Evolutionary conservation across 2,797 vertebrate species (phyloP), one percentile per base, ranked within the genome.

Genomic region (Chrosomus eos): DNA sequence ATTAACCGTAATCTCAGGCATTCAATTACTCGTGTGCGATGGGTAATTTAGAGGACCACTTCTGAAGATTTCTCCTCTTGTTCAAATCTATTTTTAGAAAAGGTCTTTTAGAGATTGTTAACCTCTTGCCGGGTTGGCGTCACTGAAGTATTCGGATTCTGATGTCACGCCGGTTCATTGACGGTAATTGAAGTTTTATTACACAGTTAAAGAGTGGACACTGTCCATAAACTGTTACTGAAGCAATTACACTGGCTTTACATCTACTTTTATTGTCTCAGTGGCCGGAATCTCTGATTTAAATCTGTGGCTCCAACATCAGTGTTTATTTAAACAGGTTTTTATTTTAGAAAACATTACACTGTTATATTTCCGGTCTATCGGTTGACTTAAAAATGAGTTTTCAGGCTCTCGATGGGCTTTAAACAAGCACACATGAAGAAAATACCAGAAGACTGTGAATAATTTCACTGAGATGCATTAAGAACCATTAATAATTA

Each of bases 1-100:
- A 97, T 97, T 96, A 97, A 95, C 94, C 95, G 89, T 91, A 93
- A 94, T 93, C 89, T 92, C 87, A 93, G 94, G 94, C 93, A 93
- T 96, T 96, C 95, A 94, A 96, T 97, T 97, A 94, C 89, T 95
- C 93, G 93, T 92, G 91, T 91, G 92, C 94, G 93, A 94, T 93
- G 82, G 89, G 91, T 94, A 90, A 94, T 92, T 90, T 90, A 91
- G 93, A 93, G 91, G 91, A 86, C 85, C 92, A 92, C 85, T 23
- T 10, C 77, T 84, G 88, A 55, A 80, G 89, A 60, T 62, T 73
- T 82, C 78, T 81, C 38, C 74, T 66, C 76, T 38, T 62, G 26
- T 28, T 21, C 33, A 5, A 45, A n/a, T 72, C 26, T 70, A 33
- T 85, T 78, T 79, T 64, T 67, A 28, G 60, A 26, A 21, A 62